Percentiles rank a stretch among this genome's conserved stretches.
phyloP scores from a whole-genome alignment of 2,113 vertebrate species.

The Pterophyllum scalare region DNA sequence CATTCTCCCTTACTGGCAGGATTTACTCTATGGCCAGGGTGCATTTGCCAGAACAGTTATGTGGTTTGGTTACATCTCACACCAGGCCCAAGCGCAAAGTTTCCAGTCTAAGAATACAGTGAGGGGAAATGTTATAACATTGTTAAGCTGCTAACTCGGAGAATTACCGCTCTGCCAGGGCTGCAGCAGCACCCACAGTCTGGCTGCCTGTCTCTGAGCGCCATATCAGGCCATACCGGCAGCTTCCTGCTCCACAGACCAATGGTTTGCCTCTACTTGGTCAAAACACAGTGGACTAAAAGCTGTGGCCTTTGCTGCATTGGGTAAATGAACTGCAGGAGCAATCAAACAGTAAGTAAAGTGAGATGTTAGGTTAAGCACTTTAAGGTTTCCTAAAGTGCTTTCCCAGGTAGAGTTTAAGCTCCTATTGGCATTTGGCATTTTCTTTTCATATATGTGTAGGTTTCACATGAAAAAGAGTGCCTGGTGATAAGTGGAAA shows the following conservation, averaged over 20 bases:
- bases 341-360: conserved; percentile 45
- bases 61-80: conserved; percentile 13
- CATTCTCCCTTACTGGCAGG: conserved; percentile 7
- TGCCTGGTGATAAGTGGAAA: conserved; percentile 1
- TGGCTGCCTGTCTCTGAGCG: conserved; percentile 59
- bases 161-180: conserved; percentile 30
- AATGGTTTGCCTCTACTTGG: conserved; percentile 81
- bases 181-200: conserved; percentile 59
- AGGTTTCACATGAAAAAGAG: not conserved
- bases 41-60: conserved; percentile 19
- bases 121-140: conserved; percentile 1
- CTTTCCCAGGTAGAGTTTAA: conserved; percentile 15
- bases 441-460: conserved; percentile 4
- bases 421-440: not conserved
- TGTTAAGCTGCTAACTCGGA: conserved; percentile 21
- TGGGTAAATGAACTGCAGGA: conserved; percentile 61
- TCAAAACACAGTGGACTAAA: conserved; percentile 75
- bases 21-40: conserved; percentile 1
- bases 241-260: conserved; percentile 71
- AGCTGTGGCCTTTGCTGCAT: conserved; percentile 63
- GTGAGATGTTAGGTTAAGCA: conserved; percentile 45
- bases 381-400: conserved; percentile 33
- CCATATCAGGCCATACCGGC: conserved; percentile 77
- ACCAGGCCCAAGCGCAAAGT: not conserved
- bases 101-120: not conserved